Conservation (phyloP, 2,113 vertebrate species). For the Buteo buteo region DNA sequence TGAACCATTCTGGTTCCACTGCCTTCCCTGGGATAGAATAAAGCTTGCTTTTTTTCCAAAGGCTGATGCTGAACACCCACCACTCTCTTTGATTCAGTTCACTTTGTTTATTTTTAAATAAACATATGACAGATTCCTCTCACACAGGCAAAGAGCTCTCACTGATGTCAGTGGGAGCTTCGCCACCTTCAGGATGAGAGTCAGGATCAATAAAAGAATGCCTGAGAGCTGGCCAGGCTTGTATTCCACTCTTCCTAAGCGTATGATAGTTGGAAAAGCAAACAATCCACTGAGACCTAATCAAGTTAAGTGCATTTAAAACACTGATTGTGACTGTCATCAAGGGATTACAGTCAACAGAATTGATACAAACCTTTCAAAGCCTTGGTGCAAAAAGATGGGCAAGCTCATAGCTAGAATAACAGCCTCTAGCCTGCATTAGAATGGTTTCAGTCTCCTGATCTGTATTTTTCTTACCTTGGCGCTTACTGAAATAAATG, state of each 20-base stretch:
- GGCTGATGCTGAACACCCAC: not conserved
- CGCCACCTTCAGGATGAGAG: not conserved
- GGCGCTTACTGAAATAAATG: not conserved
- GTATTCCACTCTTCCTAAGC: not conserved
- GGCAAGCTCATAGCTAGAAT: not conserved
- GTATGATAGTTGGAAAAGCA: not conserved
- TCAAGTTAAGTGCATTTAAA: constrained; percentile 28
- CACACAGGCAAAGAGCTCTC: not conserved
- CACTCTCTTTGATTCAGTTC: not conserved
- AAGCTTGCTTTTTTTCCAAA: not conserved
- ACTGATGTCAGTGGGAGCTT: not conserved
- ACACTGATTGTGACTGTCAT: not conserved
- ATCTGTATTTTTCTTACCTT: not conserved
- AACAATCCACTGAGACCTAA: not conserved
- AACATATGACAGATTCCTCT: not conserved
- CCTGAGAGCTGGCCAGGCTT: not conserved
- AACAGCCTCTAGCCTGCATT: not conserved
- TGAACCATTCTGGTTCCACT: not conserved
- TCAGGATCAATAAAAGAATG: not conserved
- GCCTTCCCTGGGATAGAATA: not conserved
- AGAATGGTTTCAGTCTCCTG: not conserved
- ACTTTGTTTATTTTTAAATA: not conserved
- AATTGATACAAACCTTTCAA: not conserved
- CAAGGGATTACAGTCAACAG: not conserved
- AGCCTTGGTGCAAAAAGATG: not conserved